Base-by-base conservation (phyloP, 2,113 vertebrate species). In the Pseudorectes ferrugineus region DNA sequence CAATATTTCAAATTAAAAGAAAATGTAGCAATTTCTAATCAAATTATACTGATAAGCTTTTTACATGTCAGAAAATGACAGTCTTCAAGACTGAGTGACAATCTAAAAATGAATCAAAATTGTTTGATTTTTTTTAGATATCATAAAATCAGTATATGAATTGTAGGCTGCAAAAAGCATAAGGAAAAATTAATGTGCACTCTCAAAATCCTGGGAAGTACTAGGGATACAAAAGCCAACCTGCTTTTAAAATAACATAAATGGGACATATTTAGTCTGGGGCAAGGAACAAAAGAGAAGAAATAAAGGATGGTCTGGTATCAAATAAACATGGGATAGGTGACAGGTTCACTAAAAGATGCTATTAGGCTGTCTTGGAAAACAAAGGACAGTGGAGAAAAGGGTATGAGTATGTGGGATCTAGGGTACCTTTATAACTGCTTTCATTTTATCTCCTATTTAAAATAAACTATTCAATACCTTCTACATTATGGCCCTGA, bases 211-310 rank as follows among this genome's bases (percentile, higher is more conserved):
- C 21, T 59, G 8, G 20, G 46, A 77, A 62, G 28, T 26, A 45
- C 5, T 49, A 31, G 28, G 7, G 23, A 35, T 18, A 75, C 29
- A 80, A 96, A 78, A 81, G 26, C 8, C 26, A 85, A 43, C 5
- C 22, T 96, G n/a, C 68, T 89, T 96, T 94, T 80, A 81, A 92
- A 92, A 79, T 43, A 88, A 89, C 21, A 54, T 19, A 83, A 24
- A 9, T 18, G 35, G 59, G 78, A 88, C 26, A 52, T 42, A 52
- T 35, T 67, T 94, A 92, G 67, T 91, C 49, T 43, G 35, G 31
- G 58, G 23, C 25, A 93, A 91, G 31, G 59, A 92, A 88, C 15
- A 78, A 25, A 61, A 46, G 51, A 88, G 43, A 93, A 58, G 40
- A 96, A 85, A 93, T 70, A 91, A 94, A 88, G 31, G 45, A 78